Evolutionary conservation across 2,113 vertebrate species (phyloP).

Genomic region (Blennius ocellaris): DNA sequence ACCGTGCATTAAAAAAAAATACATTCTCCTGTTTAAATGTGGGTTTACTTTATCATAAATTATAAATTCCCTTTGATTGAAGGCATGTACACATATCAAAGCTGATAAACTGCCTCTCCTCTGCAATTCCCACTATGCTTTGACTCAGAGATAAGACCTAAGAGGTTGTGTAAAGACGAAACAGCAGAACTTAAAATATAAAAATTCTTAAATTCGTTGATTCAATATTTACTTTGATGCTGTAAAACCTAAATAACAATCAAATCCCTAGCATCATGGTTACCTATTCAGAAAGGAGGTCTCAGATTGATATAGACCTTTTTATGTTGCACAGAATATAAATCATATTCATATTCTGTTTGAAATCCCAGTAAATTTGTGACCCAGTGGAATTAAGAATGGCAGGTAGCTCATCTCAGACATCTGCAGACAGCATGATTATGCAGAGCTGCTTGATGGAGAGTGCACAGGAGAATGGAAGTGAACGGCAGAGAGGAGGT

Average conservation of each 20-base stretch:
- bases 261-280: not conserved
- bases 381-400: not conserved
- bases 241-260: not conserved
- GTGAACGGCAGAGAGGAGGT: not conserved
- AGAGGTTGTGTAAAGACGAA: not conserved
- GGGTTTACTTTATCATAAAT: not conserved
- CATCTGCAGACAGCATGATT: slow-evolving; percentile 1
- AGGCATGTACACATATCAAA: not conserved
- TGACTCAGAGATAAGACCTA: not conserved
- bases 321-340: too few species aligned
- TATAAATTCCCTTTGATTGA: not conserved
- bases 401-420: not conserved
- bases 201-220: not conserved
- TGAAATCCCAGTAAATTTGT: too few species aligned
- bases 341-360: too few species aligned
- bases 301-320: too few species aligned
- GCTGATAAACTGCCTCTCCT: not conserved
- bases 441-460: slow-evolving; percentile 36
- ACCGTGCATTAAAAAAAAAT: not conserved
- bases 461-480: not conserved
- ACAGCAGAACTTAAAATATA: not conserved
- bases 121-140: not conserved
- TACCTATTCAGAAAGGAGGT: not conserved
- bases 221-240: not conserved
- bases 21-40: not conserved